These are phyloP conservation scores for Pelusios castaneus DNA, from an alignment of 2,113 vertebrate species.

Conservation along the genomic window DNA sequence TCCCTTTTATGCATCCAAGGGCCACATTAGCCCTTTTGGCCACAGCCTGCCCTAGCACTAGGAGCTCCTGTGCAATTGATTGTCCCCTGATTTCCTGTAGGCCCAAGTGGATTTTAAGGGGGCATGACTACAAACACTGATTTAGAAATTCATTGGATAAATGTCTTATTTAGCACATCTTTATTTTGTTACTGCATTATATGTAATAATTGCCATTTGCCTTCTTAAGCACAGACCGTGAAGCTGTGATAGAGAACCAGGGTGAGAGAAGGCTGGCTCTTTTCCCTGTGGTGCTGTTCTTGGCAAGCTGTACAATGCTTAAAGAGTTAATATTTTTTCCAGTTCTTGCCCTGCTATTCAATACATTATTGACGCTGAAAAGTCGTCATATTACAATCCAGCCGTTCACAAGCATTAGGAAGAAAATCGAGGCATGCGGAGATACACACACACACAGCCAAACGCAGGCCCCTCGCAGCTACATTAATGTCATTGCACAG, in stretches of 20 bases:
- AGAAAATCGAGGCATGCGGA: constrained; percentile 46
- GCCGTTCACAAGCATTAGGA: constrained; percentile 57
- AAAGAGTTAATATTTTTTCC: constrained; percentile 45
- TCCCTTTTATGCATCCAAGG: background rate
- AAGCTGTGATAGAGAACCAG: background rate
- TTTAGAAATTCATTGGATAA: background rate
- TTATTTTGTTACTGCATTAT: background rate
- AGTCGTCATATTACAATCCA: constrained; percentile 67
- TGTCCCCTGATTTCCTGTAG: background rate
- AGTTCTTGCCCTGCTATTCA: constrained; percentile 54
- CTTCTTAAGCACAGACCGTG: background rate
- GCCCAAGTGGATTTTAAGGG: background rate
- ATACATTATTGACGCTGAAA: constrained; percentile 65
- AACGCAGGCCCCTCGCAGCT: constrained; percentile 31
- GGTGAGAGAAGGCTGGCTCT: too few relatives aligned
- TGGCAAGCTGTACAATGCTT: background rate
- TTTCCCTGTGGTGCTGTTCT: background rate
- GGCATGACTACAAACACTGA: background rate
- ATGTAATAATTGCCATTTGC: background rate
- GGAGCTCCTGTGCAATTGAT: background rate
- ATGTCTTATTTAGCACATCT: background rate
- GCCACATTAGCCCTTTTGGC: background rate
- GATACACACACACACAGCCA: constrained; percentile 38
- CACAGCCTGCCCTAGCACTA: background rate
- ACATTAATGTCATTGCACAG: constrained; percentile 41